A percentile compares a stretch with the other conserved stretches of the same genome.
Evolutionary conservation across 2,797 vertebrate species (phyloP).

Genomic region (Arrhamphus sclerolepis): DNA sequence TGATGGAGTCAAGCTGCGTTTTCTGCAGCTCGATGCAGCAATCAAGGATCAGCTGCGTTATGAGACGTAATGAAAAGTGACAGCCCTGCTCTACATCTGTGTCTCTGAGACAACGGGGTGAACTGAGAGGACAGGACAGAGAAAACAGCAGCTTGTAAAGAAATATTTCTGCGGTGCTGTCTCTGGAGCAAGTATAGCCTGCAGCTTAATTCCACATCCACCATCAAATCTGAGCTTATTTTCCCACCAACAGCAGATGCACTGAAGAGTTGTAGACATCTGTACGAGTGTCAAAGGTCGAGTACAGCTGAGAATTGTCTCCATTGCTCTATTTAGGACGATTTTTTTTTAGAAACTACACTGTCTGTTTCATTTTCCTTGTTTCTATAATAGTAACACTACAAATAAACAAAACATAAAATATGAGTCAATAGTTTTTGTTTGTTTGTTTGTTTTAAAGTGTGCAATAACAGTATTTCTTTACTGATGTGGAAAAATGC

Average conservation of each 20-base stretch:
- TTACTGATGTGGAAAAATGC: too few relatives aligned
- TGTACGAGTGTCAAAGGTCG: conserved; percentile 56
- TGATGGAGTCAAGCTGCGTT: background rate
- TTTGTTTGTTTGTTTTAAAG: too few relatives aligned
- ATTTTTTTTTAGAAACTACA: conserved; percentile 19
- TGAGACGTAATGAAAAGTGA: conserved; percentile 24
- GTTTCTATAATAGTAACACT: conserved; percentile 1
- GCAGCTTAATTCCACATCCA: conserved; percentile 65
- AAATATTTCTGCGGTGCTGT: conserved; percentile 60
- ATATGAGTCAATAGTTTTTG: background rate
- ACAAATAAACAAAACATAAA: background rate
- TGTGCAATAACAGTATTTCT: too few relatives aligned
- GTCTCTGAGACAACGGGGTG: conserved; percentile 23
- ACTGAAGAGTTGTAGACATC: conserved; percentile 26
- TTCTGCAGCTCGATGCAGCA: background rate
- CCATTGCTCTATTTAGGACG: conserved; percentile 27
- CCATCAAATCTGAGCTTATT: conserved; percentile 47
- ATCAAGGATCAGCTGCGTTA: conserved; percentile 19
- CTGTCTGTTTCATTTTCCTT: conserved; percentile 25
- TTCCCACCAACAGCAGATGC: conserved; percentile 58
- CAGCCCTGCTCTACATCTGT: background rate
- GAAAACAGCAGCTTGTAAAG: conserved; percentile 25
- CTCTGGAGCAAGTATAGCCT: conserved; percentile 56
- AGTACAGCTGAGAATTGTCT: conserved; percentile 51
- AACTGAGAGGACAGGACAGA: conserved; percentile 22